phyloP scores from a whole-genome alignment of 2,888 invertebrate species.

The Griposia aprilina region DNA sequence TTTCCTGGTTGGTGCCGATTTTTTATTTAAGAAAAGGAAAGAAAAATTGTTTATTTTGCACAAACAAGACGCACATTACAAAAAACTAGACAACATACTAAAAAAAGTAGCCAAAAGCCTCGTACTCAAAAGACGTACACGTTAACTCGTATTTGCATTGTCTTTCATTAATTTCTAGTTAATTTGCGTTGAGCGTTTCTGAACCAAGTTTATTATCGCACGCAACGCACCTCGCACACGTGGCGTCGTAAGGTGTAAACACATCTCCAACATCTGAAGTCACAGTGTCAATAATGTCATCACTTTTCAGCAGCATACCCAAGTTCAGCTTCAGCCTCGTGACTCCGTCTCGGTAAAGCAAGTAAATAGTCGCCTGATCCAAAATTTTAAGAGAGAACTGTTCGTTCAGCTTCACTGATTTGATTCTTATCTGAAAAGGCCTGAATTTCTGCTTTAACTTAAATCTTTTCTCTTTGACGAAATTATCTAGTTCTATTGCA shows the following conservation, averaged over 20 bases:
- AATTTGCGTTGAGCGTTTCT: not conserved
- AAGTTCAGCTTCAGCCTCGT: conserved; percentile 73
- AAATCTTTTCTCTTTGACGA: conserved; percentile 69
- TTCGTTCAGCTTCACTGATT: conserved; percentile 77
- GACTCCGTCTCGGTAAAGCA: conserved; percentile 72
- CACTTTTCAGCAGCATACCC: conserved; percentile 83
- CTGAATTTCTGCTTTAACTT: conserved; percentile 72
- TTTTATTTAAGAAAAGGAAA: not conserved
- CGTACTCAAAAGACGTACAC: no score
- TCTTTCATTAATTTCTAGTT: no score
- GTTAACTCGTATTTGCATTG: no score
- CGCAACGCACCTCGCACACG: not conserved
- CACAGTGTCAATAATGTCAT: conserved; percentile 80
- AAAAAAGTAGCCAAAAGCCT: no score
- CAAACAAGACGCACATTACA: no score
- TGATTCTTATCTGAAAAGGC: conserved; percentile 77
- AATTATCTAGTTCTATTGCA: conserved; percentile 75
- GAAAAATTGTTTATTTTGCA: no score
- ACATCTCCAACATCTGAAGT: conserved; percentile 69
- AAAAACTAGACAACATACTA: no score
- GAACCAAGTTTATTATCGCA: not conserved
- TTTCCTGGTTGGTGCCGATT: not conserved
- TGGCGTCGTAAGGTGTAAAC: conserved; percentile 70
- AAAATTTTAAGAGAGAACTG: conserved; percentile 77
- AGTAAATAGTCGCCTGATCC: conserved; percentile 76